Evolutionary conservation across 2,113 vertebrate species (phyloP).

Genomic region (Desmodus rotundus): DNA sequence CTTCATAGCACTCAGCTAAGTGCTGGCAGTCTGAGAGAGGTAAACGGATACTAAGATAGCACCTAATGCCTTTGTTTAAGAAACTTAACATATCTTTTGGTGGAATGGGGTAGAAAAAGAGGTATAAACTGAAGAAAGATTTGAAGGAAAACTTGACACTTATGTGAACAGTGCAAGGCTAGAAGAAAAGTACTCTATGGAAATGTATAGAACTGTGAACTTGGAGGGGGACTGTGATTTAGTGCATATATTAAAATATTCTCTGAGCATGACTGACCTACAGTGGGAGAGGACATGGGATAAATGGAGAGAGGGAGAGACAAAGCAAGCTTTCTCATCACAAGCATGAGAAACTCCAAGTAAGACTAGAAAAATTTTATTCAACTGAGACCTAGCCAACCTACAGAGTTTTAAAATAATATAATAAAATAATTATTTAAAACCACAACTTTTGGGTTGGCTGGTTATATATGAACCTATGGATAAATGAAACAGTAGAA

Average conservation of each 20-base stretch:
- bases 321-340: not conserved
- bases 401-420: not conserved
- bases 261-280: not conserved
- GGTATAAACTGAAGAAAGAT: not conserved
- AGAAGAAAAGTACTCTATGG: not conserved
- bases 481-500: not conserved
- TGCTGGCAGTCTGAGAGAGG: not conserved
- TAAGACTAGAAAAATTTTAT: not conserved
- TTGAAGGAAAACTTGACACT: not conserved
- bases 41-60: not conserved
- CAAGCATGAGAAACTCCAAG: not conserved
- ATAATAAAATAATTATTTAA: not conserved
- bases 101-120: not conserved
- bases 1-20: not conserved
- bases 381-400: not conserved
- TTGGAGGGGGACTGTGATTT: not conserved
- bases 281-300: not conserved
- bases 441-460: not conserved
- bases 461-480: not conserved
- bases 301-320: no score
- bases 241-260: not conserved
- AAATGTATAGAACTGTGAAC: not conserved
- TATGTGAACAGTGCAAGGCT: rapidly evolving
- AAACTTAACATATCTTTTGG: not conserved
- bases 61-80: not conserved